Percentiles rank a stretch among this genome's conserved stretches.
phyloP scores from a whole-genome alignment of 2,888 invertebrate species.

The Xestia c-nigrum region DNA sequence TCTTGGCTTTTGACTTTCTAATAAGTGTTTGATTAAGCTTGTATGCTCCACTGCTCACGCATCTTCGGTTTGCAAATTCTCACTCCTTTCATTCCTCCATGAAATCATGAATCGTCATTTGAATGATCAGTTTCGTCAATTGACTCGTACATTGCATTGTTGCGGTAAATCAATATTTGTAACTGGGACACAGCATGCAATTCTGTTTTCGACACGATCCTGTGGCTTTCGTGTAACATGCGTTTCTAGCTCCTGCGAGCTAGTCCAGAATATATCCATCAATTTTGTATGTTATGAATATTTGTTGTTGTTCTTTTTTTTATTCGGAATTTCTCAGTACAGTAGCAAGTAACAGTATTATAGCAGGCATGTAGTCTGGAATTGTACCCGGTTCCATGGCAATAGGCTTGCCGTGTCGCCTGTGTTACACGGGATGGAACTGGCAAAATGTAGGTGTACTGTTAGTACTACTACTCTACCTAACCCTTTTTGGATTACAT shows the following conservation, averaged over 20 bases:
- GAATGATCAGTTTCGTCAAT: slow-evolving; percentile 22
- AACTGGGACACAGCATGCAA: slow-evolving; percentile 58
- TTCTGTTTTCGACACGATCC: slow-evolving; percentile 58
- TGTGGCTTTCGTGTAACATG: slow-evolving; percentile 44
- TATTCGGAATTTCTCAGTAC: background rate
- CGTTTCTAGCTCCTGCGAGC: slow-evolving; percentile 11
- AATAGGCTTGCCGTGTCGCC: background rate
- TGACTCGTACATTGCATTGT: slow-evolving; percentile 33
- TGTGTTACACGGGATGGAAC: background rate
- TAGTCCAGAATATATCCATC: slow-evolving; percentile 3
- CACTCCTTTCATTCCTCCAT: slow-evolving; percentile 19
- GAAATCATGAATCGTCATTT: slow-evolving; percentile 31
- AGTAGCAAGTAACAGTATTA: no score
- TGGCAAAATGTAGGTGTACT: background rate
- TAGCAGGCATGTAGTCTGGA: background rate
- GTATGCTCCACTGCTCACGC: background rate
- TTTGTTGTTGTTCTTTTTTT: background rate
- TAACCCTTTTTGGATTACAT: background rate
- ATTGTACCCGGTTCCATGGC: background rate
- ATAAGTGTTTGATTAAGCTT: background rate
- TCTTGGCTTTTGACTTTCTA: slow-evolving; percentile 2
- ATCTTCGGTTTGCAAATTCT: background rate
- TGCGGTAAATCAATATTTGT: slow-evolving; percentile 52
- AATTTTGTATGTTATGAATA: background rate
- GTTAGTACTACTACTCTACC: background rate